Percentiles rank a stretch among this genome's conserved stretches.
Evolutionary conservation across 1,140 invertebrate species (phyloP).

Genomic region (Nephila pilipes): DNA sequence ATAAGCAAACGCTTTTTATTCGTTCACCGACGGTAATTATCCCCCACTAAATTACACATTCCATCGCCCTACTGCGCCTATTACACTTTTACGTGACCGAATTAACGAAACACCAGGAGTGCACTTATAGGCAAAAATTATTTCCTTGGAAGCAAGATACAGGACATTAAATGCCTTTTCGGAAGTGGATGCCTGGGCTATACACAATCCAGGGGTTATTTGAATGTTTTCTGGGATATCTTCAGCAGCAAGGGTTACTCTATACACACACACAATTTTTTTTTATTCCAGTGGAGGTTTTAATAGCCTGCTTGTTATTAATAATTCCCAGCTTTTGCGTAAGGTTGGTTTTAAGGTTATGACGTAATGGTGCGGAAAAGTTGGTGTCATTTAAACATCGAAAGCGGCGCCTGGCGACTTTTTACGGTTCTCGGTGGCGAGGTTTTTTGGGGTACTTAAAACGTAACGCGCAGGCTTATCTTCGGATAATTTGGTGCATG

Average conservation of each 20-base stretch:
- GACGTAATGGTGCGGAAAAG: conserved; percentile 48
- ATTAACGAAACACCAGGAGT: conserved; percentile 66
- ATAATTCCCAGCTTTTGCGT: conserved; percentile 42
- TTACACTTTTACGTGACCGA: conserved; percentile 65
- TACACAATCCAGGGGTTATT: conserved; percentile 38
- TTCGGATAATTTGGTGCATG: neutral
- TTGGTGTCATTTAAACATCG: conserved; percentile 43
- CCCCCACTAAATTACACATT: conserved; percentile 54
- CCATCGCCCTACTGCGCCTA: conserved; percentile 9
- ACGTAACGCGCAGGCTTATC: conserved; percentile 1
- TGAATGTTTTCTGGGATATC: conserved; percentile 29
- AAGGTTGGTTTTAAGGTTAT: conserved; percentile 11
- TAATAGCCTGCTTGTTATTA: conserved; percentile 69
- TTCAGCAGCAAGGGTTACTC: neutral
- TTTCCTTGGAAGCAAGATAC: conserved; percentile 48
- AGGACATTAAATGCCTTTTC: conserved; percentile 51
- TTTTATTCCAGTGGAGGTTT: conserved; percentile 1
- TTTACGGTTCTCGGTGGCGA: conserved; percentile 22
- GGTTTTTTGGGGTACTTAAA: conserved; percentile 27
- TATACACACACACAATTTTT: neutral
- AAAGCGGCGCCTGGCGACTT: neutral
- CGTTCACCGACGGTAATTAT: conserved; percentile 44
- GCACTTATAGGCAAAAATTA: conserved; percentile 51
- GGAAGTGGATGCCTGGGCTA: neutral
- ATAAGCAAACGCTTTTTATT: conserved; percentile 44